Conservation (phyloP, 92 coral and sea anemone genomes). For the Montipora capitata region DNA sequence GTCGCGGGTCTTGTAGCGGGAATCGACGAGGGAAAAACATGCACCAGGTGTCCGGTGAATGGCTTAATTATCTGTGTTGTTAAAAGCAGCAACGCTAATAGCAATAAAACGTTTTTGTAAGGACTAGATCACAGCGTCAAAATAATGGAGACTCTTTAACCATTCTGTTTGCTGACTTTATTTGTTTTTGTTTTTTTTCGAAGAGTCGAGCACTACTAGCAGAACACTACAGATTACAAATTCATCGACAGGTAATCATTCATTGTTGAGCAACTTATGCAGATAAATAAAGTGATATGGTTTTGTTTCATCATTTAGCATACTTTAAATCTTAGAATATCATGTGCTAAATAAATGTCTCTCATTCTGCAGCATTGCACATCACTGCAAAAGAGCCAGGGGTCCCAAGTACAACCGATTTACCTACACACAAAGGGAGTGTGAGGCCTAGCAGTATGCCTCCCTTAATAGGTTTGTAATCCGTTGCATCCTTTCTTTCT, state of each 20-base stretch:
- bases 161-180: neutral
- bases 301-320: too few relatives aligned
- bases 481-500: too few relatives aligned
- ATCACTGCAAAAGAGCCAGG: neutral
- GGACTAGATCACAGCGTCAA: too few relatives aligned
- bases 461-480: neutral
- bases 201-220: neutral
- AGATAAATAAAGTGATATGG: too few relatives aligned
- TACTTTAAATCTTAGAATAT: neutral
- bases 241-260: neutral
- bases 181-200: neutral
- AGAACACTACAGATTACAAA: neutral
- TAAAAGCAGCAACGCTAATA: too few relatives aligned
- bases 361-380: neutral
- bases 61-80: too few relatives aligned
- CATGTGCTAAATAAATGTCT: neutral
- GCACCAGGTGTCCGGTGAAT: too few relatives aligned
- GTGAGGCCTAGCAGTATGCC: neutral
- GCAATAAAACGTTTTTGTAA: too few relatives aligned
- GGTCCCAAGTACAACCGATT: neutral
- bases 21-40: too few relatives aligned
- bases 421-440: constrained; percentile 11
- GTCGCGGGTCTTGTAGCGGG: too few relatives aligned
- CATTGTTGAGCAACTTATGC: neutral
- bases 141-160: neutral